Percentiles rank a stretch among this genome's conserved stretches.
phyloP scores from a whole-genome alignment of 2,888 invertebrate genomes.

The Myathropa florea region DNA sequence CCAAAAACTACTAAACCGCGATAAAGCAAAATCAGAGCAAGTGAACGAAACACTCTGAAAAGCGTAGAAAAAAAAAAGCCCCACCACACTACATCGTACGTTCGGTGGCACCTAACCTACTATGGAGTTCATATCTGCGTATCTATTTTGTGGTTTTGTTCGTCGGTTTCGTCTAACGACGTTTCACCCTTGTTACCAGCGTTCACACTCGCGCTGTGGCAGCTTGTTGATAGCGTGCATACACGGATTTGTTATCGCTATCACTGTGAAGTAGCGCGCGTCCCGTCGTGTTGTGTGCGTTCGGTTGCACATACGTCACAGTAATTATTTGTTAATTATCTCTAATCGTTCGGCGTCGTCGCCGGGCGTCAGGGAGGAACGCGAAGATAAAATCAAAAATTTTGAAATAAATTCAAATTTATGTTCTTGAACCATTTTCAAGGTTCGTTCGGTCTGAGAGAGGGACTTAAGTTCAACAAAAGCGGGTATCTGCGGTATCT shows the following conservation, averaged over 20 bases:
- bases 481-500: not conserved
- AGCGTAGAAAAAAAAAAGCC: too few relatives aligned
- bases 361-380: not conserved
- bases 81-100: too few relatives aligned
- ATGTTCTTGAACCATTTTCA: constrained; percentile 13
- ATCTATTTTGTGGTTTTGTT: constrained; percentile 12
- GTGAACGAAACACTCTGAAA: too few relatives aligned
- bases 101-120: not conserved
- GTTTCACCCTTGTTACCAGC: constrained; percentile 28
- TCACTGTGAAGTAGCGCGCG: constrained; percentile 24
- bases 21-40: too few relatives aligned
- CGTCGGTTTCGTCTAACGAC: constrained; percentile 36
- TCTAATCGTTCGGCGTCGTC: not conserved
- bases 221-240: constrained; percentile 45
- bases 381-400: constrained; percentile 1
- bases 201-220: constrained; percentile 9
- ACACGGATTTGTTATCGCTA: constrained; percentile 19
- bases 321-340: constrained; percentile 56
- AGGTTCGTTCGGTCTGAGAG: not conserved
- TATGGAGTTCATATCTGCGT: constrained; percentile 26
- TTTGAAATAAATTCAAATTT: constrained; percentile 39
- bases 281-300: constrained; percentile 9
- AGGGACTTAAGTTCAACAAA: not conserved
- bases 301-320: constrained; percentile 47
- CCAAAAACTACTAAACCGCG: too few relatives aligned